These are phyloP conservation scores for Nomada ferruginata DNA, from an alignment of 2,888 invertebrate genomes.

Conservation along the genomic window DNA sequence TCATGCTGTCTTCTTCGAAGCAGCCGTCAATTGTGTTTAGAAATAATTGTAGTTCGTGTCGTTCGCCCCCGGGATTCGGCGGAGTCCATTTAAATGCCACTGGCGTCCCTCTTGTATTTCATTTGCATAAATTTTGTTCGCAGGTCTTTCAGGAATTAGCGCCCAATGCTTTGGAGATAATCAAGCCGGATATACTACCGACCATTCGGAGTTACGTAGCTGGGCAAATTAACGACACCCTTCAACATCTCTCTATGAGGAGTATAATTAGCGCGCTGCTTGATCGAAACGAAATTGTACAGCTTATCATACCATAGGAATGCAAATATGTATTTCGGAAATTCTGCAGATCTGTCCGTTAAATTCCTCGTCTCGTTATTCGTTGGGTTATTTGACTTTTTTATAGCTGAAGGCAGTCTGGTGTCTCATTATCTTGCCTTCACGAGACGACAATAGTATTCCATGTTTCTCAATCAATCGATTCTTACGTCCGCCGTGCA, in stretches of 20 bases:
- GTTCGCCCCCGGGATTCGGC: too few species aligned
- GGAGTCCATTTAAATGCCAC: too few species aligned
- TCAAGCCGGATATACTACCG: constrained; percentile 80
- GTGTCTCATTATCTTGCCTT: too few species aligned
- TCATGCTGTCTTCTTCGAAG: not conserved
- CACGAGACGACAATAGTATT: too few species aligned
- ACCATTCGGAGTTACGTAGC: constrained; percentile 76
- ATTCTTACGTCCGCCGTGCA: too few species aligned
- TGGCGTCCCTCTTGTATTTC: not conserved
- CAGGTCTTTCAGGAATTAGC: constrained; percentile 79
- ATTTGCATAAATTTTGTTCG: constrained; percentile 4
- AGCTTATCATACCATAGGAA: constrained; percentile 26
- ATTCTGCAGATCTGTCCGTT: too few species aligned
- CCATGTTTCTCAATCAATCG: too few species aligned
- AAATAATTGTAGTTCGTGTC: too few species aligned
- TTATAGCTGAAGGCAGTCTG: too few species aligned
- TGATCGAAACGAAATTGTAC: constrained; percentile 74
- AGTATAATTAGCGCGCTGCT: constrained; percentile 77
- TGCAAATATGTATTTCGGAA: not conserved
- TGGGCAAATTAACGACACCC: constrained; percentile 74
- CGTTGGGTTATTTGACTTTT: too few species aligned
- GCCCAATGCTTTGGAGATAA: constrained; percentile 77
- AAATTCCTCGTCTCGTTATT: too few species aligned
- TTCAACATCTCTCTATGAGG: constrained; percentile 77
- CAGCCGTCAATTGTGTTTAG: not conserved